A percentile compares a stretch with the other conserved stretches of the same genome.
Conservation (phyloP, 92 coral and sea anemone genomes). For the Porites divaricata region DNA sequence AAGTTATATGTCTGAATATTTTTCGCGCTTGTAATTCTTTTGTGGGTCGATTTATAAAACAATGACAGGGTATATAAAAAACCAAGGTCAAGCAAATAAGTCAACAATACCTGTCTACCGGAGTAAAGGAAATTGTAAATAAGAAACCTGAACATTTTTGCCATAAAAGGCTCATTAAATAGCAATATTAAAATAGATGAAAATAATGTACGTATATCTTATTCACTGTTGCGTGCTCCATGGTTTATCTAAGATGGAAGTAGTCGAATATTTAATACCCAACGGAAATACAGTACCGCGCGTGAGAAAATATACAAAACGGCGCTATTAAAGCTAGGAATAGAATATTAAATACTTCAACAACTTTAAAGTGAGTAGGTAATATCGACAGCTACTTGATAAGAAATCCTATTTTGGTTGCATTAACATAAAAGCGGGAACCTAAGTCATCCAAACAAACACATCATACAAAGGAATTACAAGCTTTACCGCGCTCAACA, state of each 20-base stretch:
- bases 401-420: constrained; percentile 4
- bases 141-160: background rate
- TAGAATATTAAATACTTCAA: background rate
- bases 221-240: constrained; percentile 4
- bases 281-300: background rate
- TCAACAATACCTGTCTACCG: background rate
- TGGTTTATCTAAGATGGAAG: background rate
- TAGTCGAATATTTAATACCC: background rate
- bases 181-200: background rate
- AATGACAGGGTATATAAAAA: background rate
- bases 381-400: constrained; percentile 2
- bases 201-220: background rate
- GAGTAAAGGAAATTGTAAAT: background rate
- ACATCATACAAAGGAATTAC: background rate
- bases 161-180: background rate
- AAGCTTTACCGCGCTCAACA: constrained; percentile 5
- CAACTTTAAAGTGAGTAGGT: background rate
- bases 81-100: constrained; percentile 1
- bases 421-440: background rate
- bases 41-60: background rate
- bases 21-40: constrained; percentile 1
- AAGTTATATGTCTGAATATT: background rate
- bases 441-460: background rate
- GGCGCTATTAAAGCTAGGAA: background rate
- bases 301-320: constrained; percentile 10